phyloP scores from a whole-genome alignment of 2,888 invertebrate genomes.

The Subacronicta megacephala region DNA sequence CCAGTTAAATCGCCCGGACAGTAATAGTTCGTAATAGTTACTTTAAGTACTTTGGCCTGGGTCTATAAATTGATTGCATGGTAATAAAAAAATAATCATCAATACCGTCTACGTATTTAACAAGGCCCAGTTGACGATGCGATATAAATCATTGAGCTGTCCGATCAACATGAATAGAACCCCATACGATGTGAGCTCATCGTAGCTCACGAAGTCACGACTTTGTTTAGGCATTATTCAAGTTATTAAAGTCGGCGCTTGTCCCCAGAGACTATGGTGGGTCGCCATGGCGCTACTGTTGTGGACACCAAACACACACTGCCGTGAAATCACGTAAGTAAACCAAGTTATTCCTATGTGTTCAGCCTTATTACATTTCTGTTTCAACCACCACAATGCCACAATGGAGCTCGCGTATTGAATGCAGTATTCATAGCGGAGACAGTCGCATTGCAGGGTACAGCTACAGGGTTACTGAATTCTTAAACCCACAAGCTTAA shows the following conservation, averaged over 20 bases:
- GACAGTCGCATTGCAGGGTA: conserved; percentile 38
- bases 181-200: conserved; percentile 32
- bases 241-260: conserved; percentile 53
- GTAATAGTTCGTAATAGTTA: too few relatives aligned
- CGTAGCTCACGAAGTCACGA: conserved; percentile 44
- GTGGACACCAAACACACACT: conserved; percentile 71
- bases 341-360: conserved; percentile 7
- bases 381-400: conserved; percentile 37
- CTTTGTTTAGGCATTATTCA: conserved; percentile 43
- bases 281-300: conserved; percentile 72
- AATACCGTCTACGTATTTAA: conserved; percentile 1
- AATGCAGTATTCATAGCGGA: conserved; percentile 49
- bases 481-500: conserved; percentile 24
- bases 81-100: not conserved
- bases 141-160: conserved; percentile 19
- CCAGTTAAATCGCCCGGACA: too few relatives aligned
- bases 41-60: too few relatives aligned
- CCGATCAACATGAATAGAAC: conserved; percentile 37
- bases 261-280: conserved; percentile 81
- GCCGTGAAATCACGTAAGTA: conserved; percentile 84
- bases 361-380: conserved; percentile 23
- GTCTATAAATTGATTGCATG: too few relatives aligned
- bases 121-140: not conserved
- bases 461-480: conserved; percentile 37
- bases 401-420: conserved; percentile 31